A percentile compares a stretch with the other conserved stretches of the same genome.
Evolutionary conservation across 1,140 invertebrate genomes (phyloP).

Genomic region (Chrysoperla carnea): DNA sequence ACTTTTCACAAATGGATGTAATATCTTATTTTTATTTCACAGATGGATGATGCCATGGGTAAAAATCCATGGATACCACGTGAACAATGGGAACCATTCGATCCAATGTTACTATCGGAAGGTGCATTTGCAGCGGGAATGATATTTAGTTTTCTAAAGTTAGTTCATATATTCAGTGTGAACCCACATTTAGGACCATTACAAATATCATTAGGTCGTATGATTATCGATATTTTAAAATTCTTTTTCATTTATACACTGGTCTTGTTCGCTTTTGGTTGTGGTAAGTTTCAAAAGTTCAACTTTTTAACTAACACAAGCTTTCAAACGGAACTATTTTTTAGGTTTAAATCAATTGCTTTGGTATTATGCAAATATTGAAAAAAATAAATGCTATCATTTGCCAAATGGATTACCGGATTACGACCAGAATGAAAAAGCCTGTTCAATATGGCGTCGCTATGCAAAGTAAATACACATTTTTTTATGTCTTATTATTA

Average conservation of each 20-base stretch:
- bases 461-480: conserved; percentile 75
- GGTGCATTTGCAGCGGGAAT: conserved; percentile 88
- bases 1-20: too few relatives aligned
- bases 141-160: conserved; percentile 83
- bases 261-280: conserved; percentile 78
- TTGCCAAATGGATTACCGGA: conserved; percentile 45
- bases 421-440: conserved; percentile 60
- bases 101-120: conserved; percentile 86
- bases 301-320: too few relatives aligned
- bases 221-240: conserved; percentile 87
- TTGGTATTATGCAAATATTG: conserved; percentile 89
- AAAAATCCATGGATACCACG: conserved; percentile 64
- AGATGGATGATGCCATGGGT: conserved; percentile 54
- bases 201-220: conserved; percentile 72
- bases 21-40: too few relatives aligned
- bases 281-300: conserved; percentile 36
- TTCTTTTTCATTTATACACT: conserved; percentile 87
- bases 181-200: conserved; percentile 86
- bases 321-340: background rate
- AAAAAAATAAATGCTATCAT: conserved; percentile 69
- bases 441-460: conserved; percentile 68
- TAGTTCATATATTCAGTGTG: conserved; percentile 91
- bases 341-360: conserved; percentile 75
- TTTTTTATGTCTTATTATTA: too few relatives aligned
- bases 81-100: conserved; percentile 81